These are phyloP conservation scores for Setophaga kirtlandii DNA, from an alignment of 2,113 vertebrate species.

Conservation along the genomic window DNA sequence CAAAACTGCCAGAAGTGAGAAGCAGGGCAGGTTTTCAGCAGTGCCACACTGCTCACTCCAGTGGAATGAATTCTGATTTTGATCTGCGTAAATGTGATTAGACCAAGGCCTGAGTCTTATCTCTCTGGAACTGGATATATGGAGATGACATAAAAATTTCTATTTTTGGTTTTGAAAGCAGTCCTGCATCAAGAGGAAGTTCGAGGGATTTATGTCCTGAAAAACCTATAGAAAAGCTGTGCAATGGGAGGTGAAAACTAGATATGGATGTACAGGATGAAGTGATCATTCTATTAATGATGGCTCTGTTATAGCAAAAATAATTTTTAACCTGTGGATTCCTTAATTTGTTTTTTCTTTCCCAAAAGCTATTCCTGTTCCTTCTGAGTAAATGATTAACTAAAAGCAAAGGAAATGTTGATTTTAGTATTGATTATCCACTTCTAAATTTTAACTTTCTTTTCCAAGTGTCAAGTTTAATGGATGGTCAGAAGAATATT, in stretches of 20 bases:
- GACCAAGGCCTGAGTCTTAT: background rate
- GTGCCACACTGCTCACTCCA: background rate
- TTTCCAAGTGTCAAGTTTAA: background rate
- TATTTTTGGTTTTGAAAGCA: background rate
- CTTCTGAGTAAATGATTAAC: background rate
- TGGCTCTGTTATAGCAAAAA: background rate
- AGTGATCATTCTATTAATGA: background rate
- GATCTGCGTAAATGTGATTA: conserved; percentile 20
- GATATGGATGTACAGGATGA: background rate
- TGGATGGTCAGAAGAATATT: background rate
- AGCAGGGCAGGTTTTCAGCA: background rate
- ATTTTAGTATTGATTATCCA: background rate
- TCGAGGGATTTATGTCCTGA: background rate
- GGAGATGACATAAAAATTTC: background rate
- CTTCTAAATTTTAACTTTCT: background rate
- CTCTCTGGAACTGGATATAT: background rate
- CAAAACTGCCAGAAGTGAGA: background rate
- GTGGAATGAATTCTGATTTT: conserved; percentile 17
- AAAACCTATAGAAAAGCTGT: background rate
- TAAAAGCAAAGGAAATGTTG: background rate
- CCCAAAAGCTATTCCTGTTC: background rate
- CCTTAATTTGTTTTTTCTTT: background rate
- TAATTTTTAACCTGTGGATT: conserved; percentile 3
- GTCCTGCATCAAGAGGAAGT: background rate
- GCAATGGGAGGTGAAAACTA: background rate